Conservation (phyloP, 2,797 vertebrate species). For the Manis crassicaudata region DNA sequence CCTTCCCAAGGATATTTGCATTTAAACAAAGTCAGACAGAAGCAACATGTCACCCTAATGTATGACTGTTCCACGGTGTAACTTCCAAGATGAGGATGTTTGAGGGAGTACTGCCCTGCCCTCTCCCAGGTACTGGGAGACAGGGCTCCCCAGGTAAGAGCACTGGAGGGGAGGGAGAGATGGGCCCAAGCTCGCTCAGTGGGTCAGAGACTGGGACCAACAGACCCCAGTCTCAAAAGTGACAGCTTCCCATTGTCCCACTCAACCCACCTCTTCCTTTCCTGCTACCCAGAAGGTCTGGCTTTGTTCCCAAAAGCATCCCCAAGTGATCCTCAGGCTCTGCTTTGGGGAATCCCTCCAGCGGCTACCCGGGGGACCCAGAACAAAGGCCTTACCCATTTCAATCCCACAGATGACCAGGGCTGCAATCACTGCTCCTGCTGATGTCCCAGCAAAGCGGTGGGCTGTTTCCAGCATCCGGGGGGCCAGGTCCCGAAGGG, state of each 20-base stretch:
- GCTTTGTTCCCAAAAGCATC: not conserved
- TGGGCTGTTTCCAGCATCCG: conserved; percentile 88
- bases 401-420: conserved; percentile 89
- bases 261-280: not conserved
- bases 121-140: not conserved
- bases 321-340: not conserved
- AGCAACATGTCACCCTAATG: not conserved
- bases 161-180: not conserved
- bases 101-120: not conserved
- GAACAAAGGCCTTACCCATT: conserved; percentile 82
- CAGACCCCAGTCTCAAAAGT: not conserved
- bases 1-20: not conserved
- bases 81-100: not conserved
- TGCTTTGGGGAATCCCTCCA: not conserved
- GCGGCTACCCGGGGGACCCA: not conserved
- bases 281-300: not conserved
- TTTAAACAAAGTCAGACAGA: not conserved
- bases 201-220: not conserved
- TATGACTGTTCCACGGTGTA: not conserved
- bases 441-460: conserved; percentile 91
- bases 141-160: not conserved
- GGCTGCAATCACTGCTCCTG: conserved; percentile 92
- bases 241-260: fast-evolving
- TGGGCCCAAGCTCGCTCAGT: not conserved
- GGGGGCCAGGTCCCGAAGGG: conserved; percentile 88